A percentile compares a stretch with the other conserved stretches of the same genome.
Evolutionary conservation across 1,140 invertebrate genomes (phyloP).

Genomic region (Listronotus oregonensis): DNA sequence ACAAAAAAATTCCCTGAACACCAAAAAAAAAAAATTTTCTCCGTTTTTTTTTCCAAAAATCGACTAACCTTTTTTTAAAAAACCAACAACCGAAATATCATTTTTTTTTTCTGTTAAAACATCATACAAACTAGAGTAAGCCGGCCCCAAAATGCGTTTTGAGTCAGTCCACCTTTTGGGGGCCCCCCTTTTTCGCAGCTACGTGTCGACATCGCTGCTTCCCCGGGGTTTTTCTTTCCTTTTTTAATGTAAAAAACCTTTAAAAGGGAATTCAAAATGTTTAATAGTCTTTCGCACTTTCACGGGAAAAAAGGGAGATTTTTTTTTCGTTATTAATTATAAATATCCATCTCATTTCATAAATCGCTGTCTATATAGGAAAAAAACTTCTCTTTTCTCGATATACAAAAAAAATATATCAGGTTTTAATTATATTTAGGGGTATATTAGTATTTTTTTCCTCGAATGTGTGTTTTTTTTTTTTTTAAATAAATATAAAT

Average conservation of each 20-base stretch:
- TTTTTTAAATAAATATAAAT: conserved; percentile 24
- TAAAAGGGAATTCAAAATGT: too few species aligned
- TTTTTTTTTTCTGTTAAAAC: too few species aligned
- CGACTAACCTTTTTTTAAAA: too few species aligned
- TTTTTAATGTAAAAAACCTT: too few species aligned
- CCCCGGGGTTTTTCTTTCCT: not conserved
- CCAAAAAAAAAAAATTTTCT: too few species aligned
- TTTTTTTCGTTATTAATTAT: not conserved
- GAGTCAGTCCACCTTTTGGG: not conserved
- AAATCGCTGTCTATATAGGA: not conserved
- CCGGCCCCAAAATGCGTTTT: too few species aligned
- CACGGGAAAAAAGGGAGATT: too few species aligned
- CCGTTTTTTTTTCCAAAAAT: too few species aligned
- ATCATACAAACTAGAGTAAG: too few species aligned
- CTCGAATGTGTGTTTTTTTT: not conserved
- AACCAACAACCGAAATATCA: too few species aligned
- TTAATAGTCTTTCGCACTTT: too few species aligned
- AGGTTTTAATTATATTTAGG: conserved; percentile 2
- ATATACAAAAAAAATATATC: not conserved
- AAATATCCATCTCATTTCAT: not conserved
- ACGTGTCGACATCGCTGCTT: not conserved
- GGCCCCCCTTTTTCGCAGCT: not conserved
- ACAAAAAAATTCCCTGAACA: too few species aligned
- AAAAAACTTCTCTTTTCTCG: not conserved
- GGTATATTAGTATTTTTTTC: conserved; percentile 3